phyloP scores from a whole-genome alignment of 2,888 invertebrate genomes.

The Clusia tigrina region DNA sequence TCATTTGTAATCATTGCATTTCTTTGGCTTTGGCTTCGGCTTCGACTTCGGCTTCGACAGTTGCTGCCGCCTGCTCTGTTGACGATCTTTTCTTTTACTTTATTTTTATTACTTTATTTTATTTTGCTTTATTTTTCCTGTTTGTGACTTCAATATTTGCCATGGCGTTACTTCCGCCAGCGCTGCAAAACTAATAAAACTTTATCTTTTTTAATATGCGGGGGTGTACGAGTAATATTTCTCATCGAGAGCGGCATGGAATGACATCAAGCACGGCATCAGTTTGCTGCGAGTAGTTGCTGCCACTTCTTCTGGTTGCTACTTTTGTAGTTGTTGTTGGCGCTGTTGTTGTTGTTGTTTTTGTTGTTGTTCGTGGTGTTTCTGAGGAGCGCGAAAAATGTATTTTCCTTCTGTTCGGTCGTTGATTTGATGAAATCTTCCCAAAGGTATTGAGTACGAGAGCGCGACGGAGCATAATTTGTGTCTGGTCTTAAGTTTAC shows the following conservation, averaged over 20 bases:
- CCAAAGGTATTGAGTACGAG: slow-evolving; percentile 6
- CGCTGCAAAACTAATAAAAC: slow-evolving; percentile 43
- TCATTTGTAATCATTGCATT: slow-evolving; percentile 33
- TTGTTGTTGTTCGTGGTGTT: background rate
- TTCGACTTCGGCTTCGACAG: background rate
- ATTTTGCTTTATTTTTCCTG: slow-evolving; percentile 18
- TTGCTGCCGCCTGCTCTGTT: background rate
- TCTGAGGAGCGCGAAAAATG: background rate
- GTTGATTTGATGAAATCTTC: slow-evolving; percentile 7
- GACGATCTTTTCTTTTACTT: slow-evolving; percentile 30
- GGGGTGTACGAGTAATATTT: too few species aligned
- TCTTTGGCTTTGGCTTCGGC: slow-evolving; percentile 15
- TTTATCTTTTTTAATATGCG: slow-evolving; percentile 47
- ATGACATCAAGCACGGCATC: too few species aligned
- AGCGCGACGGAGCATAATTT: too few species aligned
- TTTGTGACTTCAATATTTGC: slow-evolving; percentile 28
- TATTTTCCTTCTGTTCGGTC: background rate
- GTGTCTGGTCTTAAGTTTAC: too few species aligned
- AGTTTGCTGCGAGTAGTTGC: too few species aligned
- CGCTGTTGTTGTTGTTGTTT: slow-evolving; percentile 16
- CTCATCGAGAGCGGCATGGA: too few species aligned
- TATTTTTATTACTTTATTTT: slow-evolving; percentile 25
- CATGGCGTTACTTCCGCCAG: slow-evolving; percentile 18
- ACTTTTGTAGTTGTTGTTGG: too few species aligned
- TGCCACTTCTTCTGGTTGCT: too few species aligned